Evolutionary conservation across 1,140 invertebrate species (phyloP).

Genomic region (Orius insidiosus): DNA sequence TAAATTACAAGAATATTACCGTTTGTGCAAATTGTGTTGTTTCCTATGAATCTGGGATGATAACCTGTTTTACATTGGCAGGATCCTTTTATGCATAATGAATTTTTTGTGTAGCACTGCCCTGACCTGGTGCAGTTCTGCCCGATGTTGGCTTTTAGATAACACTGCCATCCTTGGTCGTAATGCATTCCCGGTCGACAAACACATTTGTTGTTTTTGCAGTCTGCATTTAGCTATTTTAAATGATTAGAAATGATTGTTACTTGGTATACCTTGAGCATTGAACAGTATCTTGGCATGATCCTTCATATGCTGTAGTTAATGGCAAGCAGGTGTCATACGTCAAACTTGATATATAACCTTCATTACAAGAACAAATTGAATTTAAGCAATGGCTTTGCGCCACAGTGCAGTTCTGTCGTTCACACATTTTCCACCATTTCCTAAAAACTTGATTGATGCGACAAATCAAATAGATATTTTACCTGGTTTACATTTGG

Average conservation of each 20-base stretch:
- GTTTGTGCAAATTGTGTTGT: too few species aligned
- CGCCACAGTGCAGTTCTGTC: neutral
- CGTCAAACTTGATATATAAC: neutral
- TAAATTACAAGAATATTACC: too few species aligned
- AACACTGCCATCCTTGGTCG: constrained; percentile 5
- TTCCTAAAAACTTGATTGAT: constrained; percentile 4
- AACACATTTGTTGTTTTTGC: neutral
- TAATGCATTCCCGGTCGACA: neutral
- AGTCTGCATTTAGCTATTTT: neutral
- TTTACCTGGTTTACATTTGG: constrained; percentile 7
- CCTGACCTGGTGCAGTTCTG: constrained; percentile 1
- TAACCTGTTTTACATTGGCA: constrained; percentile 3
- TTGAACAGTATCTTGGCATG: constrained; percentile 7
- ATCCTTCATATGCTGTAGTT: neutral
- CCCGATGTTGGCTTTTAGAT: neutral
- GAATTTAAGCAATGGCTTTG: neutral
- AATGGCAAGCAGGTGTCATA: constrained; percentile 1
- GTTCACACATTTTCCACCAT: constrained; percentile 1
- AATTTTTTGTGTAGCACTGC: neutral
- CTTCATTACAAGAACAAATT: neutral
- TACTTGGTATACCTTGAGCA: constrained; percentile 10
- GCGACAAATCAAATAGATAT: neutral
- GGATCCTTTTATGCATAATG: neutral
- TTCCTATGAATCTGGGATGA: neutral
- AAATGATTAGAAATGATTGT: neutral